These are phyloP conservation scores for Plebejus melissa DNA, from an alignment of 2,888 invertebrate genomes.

Conservation along the genomic window DNA sequence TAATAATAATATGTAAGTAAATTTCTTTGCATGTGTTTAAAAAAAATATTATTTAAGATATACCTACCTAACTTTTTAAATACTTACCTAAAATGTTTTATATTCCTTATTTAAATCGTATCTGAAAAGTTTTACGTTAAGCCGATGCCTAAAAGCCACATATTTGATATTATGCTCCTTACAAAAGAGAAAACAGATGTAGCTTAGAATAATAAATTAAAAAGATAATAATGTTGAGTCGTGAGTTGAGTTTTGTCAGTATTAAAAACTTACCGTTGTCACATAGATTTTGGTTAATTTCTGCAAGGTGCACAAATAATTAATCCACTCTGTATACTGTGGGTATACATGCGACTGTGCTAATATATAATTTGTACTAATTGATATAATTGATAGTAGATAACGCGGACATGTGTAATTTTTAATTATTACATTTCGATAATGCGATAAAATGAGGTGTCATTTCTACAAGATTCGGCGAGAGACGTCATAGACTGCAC, in stretches of 20 bases:
- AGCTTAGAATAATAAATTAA: not conserved
- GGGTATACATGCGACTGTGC: not conserved
- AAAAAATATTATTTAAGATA: no score
- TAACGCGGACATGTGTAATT: conserved; percentile 29
- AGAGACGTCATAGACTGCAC: conserved; percentile 6
- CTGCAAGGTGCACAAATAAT: conserved; percentile 21
- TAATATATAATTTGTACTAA: conserved; percentile 30
- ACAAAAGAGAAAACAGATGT: not conserved
- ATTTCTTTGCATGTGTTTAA: no score
- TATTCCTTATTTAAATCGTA: no score
- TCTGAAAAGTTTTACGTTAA: no score
- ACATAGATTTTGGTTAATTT: conserved; percentile 25
- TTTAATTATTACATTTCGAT: conserved; percentile 28
- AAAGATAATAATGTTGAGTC: not conserved
- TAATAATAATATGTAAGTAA: no score
- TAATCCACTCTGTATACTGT: conserved; percentile 18
- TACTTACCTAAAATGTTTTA: no score
- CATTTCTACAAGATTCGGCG: not conserved
- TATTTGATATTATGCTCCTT: not conserved
- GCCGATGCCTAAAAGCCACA: no score
- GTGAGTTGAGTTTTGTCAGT: not conserved
- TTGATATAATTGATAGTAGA: conserved; percentile 30
- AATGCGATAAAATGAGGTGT: conserved; percentile 24
- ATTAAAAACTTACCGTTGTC: conserved; percentile 27
- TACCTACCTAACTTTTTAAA: no score